phyloP scores from a whole-genome alignment of 2,888 invertebrate species.

The Phaedon cochleariae region DNA sequence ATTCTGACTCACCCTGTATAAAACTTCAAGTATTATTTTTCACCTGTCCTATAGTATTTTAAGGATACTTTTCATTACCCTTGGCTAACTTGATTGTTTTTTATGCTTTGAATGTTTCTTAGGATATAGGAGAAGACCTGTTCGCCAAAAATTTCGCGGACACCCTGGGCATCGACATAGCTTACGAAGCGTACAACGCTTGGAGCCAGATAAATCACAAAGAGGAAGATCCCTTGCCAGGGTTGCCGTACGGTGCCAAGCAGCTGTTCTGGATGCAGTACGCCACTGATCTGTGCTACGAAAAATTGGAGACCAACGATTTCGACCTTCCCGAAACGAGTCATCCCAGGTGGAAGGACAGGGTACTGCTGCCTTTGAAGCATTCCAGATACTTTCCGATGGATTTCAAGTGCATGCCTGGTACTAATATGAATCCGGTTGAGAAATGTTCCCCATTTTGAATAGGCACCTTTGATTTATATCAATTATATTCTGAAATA shows the following conservation, averaged over 20 bases:
- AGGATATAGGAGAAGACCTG: neutral
- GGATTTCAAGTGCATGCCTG: constrained; percentile 15
- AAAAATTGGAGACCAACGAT: neutral
- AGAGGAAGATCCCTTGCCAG: constrained; percentile 6
- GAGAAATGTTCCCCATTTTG: constrained; percentile 8
- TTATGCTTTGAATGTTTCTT: neutral
- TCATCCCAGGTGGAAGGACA: neutral
- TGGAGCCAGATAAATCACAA: neutral
- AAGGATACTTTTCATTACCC: no score
- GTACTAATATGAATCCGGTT: constrained; percentile 5
- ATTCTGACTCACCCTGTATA: no score
- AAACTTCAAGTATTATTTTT: no score
- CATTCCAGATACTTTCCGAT: constrained; percentile 3
- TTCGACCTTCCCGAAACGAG: neutral
- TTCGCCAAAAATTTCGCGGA: constrained; percentile 5
- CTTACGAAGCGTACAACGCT: constrained; percentile 8
- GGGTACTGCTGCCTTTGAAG: neutral
- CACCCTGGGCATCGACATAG: constrained; percentile 2
- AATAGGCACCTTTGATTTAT: neutral
- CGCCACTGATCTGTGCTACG: neutral
- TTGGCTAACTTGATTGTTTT: no score
- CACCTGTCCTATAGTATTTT: no score
- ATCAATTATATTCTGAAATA: neutral
- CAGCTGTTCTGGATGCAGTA: constrained; percentile 11
- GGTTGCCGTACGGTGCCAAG: neutral